These are phyloP conservation scores for Nasonia giraulti DNA, from an alignment of 1,140 invertebrate genomes.

Conservation along the genomic window DNA sequence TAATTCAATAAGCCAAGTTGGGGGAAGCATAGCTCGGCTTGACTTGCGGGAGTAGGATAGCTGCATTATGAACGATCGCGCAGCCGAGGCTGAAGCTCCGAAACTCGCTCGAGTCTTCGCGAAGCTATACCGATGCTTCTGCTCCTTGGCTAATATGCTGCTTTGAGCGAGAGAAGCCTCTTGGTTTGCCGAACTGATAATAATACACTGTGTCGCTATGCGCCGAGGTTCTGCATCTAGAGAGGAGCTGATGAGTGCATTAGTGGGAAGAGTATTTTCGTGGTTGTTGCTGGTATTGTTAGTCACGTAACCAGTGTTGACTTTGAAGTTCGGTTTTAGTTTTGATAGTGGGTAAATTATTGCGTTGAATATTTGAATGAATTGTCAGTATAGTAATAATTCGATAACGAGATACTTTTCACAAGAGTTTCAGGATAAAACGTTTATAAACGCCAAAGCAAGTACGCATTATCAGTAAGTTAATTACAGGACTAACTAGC, in stretches of 20 bases:
- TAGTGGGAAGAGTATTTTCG: no score
- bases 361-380: no score
- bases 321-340: no score
- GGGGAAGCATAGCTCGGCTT: neutral
- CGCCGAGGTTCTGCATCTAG: no score
- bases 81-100: neutral
- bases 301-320: no score
- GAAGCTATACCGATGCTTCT: neutral
- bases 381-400: no score
- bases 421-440: no score
- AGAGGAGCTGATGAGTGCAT: no score
- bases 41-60: neutral
- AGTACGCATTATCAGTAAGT: neutral
- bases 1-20: slow-evolving; percentile 65
- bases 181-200: neutral
- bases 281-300: no score
- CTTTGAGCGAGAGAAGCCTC: neutral
- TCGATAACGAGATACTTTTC: no score
- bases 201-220: neutral
- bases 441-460: no score
- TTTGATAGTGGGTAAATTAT: no score
- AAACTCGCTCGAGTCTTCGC: neutral
- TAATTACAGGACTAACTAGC: neutral
- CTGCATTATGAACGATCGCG: slow-evolving; percentile 31
- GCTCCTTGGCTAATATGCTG: neutral